Percentiles rank a stretch among this genome's conserved stretches.
Conservation (phyloP, 2,888 invertebrate species). For the Sphaerophoria rueppellii region DNA sequence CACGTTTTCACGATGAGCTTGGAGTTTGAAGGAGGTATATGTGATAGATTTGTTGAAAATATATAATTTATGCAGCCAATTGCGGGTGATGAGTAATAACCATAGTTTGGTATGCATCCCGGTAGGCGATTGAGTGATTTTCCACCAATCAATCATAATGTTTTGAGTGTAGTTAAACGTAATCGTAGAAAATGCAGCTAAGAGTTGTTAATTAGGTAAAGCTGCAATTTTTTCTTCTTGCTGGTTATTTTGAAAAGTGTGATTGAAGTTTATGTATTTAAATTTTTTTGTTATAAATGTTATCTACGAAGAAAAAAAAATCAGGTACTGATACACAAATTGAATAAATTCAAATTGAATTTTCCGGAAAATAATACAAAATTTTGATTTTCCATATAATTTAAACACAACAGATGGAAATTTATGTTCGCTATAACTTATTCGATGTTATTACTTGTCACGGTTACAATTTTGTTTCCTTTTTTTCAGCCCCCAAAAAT, state of each 20-base stretch:
- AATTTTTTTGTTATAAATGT: background rate
- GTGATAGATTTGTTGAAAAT: slow-evolving; percentile 22
- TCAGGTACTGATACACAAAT: too few species aligned
- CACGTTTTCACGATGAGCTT: slow-evolving; percentile 27
- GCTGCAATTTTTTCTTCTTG: background rate
- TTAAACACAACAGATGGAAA: too few species aligned
- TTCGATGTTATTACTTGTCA: too few species aligned
- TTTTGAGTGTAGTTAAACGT: slow-evolving; percentile 19
- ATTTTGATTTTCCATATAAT: too few species aligned
- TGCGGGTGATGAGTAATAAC: slow-evolving; percentile 35
- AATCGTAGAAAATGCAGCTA: background rate
- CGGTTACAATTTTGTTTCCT: too few species aligned
- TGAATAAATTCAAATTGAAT: background rate
- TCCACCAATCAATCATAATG: slow-evolving; percentile 15
- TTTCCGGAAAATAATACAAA: too few species aligned
- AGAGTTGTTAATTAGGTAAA: background rate
- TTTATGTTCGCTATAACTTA: too few species aligned
- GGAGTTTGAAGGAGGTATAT: background rate
- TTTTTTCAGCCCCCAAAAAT: too few species aligned
- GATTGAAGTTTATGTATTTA: too few species aligned
- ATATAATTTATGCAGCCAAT: slow-evolving; percentile 13
- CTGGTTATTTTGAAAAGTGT: background rate
- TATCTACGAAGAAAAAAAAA: background rate
- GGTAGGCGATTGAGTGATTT: slow-evolving; percentile 40
- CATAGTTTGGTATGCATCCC: slow-evolving; percentile 19